These are phyloP conservation scores for Synergus itoensis DNA, from an alignment of 2,888 invertebrate genomes.

Conservation along the genomic window DNA sequence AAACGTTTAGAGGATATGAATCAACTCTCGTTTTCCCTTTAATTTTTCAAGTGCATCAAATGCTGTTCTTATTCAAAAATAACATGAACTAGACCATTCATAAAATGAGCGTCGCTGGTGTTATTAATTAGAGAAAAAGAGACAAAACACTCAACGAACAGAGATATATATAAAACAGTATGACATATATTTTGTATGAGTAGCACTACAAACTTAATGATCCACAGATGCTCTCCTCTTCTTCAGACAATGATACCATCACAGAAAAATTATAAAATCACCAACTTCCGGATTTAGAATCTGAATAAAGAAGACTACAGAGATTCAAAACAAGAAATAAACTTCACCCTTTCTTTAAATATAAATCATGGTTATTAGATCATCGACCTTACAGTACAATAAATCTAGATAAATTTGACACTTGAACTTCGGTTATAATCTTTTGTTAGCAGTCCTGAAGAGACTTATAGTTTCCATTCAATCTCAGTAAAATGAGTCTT, in stretches of 20 bases:
- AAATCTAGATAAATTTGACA: background rate
- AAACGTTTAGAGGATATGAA: background rate
- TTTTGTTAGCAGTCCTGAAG: background rate
- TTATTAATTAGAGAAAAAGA: background rate
- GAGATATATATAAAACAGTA: background rate
- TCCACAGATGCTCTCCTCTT: background rate
- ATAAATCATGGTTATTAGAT: background rate
- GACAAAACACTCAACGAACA: too few species aligned
- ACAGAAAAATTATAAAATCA: background rate
- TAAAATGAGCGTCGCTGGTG: background rate
- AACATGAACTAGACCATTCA: background rate
- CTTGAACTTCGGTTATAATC: background rate
- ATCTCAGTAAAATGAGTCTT: slow-evolving; percentile 2
- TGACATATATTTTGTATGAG: background rate
- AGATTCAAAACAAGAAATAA: too few species aligned
- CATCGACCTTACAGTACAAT: background rate
- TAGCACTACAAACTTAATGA: background rate
- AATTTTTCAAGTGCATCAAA: background rate
- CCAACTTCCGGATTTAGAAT: slow-evolving; percentile 3
- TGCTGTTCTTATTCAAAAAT: background rate
- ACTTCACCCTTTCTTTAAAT: too few species aligned
- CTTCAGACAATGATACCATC: background rate
- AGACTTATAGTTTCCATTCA: background rate
- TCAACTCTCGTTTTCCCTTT: background rate
- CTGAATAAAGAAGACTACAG: background rate